Conservation (phyloP, 2,113 vertebrate genomes). For the Mormyrus lacerda region DNA sequence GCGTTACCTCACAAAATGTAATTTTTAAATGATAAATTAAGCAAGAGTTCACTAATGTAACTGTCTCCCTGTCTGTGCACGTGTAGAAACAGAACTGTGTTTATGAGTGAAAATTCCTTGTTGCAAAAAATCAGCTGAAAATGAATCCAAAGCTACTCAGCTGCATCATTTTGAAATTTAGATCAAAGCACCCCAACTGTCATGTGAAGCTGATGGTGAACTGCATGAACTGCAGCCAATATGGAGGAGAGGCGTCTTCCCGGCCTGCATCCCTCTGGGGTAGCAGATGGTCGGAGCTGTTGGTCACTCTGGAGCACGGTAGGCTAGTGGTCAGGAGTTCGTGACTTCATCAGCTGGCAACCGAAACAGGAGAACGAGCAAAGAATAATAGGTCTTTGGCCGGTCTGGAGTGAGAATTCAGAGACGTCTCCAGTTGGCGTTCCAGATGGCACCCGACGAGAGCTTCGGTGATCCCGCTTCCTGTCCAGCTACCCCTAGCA, state of each 20-base stretch:
- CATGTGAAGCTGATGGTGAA: not conserved
- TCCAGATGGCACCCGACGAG: conserved; percentile 1
- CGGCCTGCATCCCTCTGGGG: not conserved
- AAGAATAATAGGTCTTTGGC: not conserved
- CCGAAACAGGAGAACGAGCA: not conserved
- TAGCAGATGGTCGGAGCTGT: not conserved
- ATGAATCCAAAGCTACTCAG: not conserved
- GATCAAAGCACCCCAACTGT: not conserved
- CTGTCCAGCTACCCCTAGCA: not conserved
- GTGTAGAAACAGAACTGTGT: not conserved
- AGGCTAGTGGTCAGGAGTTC: not conserved
- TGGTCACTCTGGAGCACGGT: not conserved
- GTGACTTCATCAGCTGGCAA: not conserved
- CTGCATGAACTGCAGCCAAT: not conserved
- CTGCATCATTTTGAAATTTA: not conserved
- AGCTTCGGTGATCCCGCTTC: not conserved
- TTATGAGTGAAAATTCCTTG: not conserved
- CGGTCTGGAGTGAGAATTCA: not conserved
- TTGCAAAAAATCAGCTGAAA: not conserved
- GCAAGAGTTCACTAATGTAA: not conserved
- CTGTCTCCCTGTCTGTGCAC: not conserved
- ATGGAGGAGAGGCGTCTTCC: not conserved
- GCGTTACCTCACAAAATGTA: not conserved
- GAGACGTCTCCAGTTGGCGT: conserved; percentile 11
- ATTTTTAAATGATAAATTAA: not conserved